These are phyloP conservation scores for Brachypteracias leptosomus DNA, from an alignment of 2,113 vertebrate genomes.

Conservation along the genomic window DNA sequence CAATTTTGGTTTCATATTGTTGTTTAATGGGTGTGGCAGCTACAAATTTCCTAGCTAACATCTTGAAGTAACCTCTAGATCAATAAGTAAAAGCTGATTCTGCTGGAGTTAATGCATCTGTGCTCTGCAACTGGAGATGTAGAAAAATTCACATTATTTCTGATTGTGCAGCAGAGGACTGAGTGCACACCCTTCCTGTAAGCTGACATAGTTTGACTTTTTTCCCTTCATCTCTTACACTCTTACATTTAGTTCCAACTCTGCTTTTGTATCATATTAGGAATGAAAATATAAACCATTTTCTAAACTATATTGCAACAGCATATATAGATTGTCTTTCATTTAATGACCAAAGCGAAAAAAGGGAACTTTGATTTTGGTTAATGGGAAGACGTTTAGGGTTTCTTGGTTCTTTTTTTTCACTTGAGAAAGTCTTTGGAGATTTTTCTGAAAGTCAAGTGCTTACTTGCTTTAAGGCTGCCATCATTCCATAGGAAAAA, in stretches of 20 bases:
- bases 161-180: neutral
- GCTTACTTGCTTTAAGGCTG: neutral
- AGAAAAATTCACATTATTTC: neutral
- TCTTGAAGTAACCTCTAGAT: neutral
- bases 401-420: neutral
- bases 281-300: neutral
- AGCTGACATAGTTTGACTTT: neutral
- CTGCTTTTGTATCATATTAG: neutral
- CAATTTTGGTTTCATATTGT: neutral
- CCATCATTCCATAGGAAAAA: neutral
- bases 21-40: neutral
- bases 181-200: neutral
- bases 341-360: neutral
- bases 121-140: neutral
- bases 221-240: neutral
- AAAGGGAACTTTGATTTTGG: neutral
- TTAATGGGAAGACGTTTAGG: neutral
- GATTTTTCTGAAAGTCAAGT: neutral
- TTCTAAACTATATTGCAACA: neutral
- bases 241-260: neutral
- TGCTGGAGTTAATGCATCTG: neutral
- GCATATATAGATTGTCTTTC: neutral
- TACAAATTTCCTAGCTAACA: neutral
- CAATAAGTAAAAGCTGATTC: neutral
- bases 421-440: neutral